Conservation (phyloP, 2,797 vertebrate species). For the Schizopygopsis malacanthus region DNA sequence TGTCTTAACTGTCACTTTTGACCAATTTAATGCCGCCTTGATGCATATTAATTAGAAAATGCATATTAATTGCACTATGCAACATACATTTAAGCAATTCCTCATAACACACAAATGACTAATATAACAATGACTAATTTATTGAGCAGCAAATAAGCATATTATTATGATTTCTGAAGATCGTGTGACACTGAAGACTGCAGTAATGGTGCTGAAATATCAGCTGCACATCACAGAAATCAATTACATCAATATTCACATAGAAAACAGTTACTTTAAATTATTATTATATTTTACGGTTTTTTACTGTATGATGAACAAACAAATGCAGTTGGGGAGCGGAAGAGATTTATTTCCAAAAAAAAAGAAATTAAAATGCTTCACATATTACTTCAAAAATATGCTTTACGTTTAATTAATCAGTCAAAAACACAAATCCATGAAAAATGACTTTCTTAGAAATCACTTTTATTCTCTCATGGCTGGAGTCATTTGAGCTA, state of each 20-base stretch:
- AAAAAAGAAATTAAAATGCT: neutral
- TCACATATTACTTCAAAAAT: neutral
- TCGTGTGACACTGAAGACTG: neutral
- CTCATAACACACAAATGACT: too few species aligned
- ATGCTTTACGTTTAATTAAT: neutral
- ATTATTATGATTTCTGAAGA: too few species aligned
- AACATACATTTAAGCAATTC: too few species aligned
- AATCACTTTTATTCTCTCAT: neutral
- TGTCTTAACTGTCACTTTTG: too few species aligned
- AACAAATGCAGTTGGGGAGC: too few species aligned
- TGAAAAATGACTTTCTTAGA: neutral
- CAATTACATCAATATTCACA: neutral
- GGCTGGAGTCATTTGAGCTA: neutral
- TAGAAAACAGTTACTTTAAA: neutral
- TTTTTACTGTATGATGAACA: neutral
- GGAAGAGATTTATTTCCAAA: too few species aligned
- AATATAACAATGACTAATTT: too few species aligned
- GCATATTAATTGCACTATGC: too few species aligned
- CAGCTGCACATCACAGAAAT: too few species aligned
- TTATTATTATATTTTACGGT: neutral
- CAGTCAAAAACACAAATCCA: neutral
- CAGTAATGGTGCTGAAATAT: neutral
- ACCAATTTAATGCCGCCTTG: too few species aligned
- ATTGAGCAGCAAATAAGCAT: too few species aligned
- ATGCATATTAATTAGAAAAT: too few species aligned